phyloP scores from a whole-genome alignment of 2,113 vertebrate genomes.

The Antechinus flavipes region DNA sequence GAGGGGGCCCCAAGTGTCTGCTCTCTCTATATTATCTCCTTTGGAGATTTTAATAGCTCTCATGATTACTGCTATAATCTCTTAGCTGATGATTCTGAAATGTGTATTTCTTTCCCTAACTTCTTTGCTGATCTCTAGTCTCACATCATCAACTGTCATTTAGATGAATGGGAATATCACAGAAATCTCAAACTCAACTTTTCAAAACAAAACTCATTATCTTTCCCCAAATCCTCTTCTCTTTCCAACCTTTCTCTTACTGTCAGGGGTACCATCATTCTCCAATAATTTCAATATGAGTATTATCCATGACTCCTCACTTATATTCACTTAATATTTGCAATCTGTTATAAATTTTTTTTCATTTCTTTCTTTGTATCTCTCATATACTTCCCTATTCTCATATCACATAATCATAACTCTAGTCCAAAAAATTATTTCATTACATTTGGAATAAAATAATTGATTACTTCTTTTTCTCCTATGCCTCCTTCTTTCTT shows the following conservation, averaged over 20 bases:
- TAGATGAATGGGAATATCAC: not conserved
- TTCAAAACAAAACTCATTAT: not conserved
- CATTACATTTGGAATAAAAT: not conserved
- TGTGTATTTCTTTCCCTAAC: not conserved
- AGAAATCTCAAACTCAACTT: not conserved
- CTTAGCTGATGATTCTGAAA: not conserved
- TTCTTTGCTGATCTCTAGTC: not conserved
- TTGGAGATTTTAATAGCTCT: not conserved
- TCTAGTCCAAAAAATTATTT: not conserved
- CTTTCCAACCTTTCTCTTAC: not conserved
- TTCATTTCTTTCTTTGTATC: not conserved
- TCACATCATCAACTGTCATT: not conserved
- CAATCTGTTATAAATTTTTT: not conserved
- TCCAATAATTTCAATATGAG: not conserved
- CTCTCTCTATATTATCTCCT: not conserved
- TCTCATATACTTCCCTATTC: not conserved
- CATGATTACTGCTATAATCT: not conserved
- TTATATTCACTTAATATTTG: not conserved
- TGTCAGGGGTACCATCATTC: not conserved
- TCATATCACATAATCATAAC: not conserved
- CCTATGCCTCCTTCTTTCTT: too few relatives aligned
- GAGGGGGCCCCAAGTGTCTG: not conserved
- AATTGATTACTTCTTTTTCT: too few relatives aligned
- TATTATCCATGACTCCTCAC: not conserved
- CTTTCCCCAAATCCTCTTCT: not conserved